Percentiles rank a stretch among this genome's conserved stretches.
Evolutionary conservation across 1,140 invertebrate genomes (phyloP).

Genomic region (silkworm (Bombyx mori)): DNA sequence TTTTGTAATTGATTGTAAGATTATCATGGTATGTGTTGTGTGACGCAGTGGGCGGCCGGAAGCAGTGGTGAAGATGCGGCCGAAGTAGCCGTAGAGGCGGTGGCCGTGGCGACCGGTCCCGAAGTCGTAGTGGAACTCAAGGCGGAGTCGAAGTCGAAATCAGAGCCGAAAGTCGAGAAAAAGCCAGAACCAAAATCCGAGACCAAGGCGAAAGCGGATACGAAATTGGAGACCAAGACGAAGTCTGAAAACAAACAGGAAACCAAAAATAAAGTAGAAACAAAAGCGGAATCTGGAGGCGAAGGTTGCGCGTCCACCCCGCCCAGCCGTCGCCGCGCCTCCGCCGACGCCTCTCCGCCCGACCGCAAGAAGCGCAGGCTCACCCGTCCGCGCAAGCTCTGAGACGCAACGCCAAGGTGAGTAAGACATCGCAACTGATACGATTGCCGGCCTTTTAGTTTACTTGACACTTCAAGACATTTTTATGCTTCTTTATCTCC

Average conservation of each 20-base stretch:
- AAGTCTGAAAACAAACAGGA: slow-evolving; percentile 2
- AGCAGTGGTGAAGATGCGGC: slow-evolving; percentile 24
- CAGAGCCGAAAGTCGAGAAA: slow-evolving; percentile 8
- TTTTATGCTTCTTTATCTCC: too few species aligned
- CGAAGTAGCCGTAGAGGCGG: slow-evolving; percentile 19
- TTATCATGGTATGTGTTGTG: slow-evolving; percentile 4
- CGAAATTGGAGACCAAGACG: not conserved
- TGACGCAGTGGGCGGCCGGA: slow-evolving; percentile 32
- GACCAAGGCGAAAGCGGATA: slow-evolving; percentile 2
- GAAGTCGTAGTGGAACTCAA: slow-evolving; percentile 10
- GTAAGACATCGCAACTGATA: not conserved
- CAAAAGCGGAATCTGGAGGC: slow-evolving; percentile 16
- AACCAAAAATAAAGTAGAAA: slow-evolving; percentile 4
- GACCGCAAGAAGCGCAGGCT: slow-evolving; percentile 60
- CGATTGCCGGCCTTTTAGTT: too few species aligned
- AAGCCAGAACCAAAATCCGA: slow-evolving; percentile 8
- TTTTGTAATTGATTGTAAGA: not conserved
- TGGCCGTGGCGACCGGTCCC: slow-evolving; percentile 8
- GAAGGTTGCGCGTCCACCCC: slow-evolving; percentile 23
- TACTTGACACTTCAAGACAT: too few species aligned
- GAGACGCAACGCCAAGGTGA: slow-evolving; percentile 14
- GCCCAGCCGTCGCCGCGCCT: slow-evolving; percentile 36
- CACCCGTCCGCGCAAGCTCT: slow-evolving; percentile 53
- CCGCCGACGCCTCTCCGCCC: slow-evolving; percentile 38
- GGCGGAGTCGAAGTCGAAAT: slow-evolving; percentile 12